phyloP scores from a whole-genome alignment of 2,113 vertebrate species.

The Eidolon helvum region DNA sequence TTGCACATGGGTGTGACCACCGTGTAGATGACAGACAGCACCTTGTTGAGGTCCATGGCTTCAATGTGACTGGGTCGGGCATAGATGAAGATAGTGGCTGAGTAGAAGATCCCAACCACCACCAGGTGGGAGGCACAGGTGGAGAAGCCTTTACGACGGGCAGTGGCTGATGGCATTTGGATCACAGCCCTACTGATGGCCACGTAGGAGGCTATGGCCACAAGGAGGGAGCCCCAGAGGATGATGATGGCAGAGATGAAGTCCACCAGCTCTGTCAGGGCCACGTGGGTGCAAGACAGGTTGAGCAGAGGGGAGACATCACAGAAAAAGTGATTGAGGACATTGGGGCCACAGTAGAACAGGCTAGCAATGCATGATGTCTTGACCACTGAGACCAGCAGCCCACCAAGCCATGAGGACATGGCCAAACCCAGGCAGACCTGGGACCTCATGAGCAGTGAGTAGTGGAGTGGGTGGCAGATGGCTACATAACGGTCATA shows the following conservation, averaged over 20 bases:
- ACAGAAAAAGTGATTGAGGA: conserved; percentile 75
- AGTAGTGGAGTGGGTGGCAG: conserved; percentile 59
- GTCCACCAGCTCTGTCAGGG: conserved; percentile 63
- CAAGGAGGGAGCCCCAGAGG: conserved; percentile 40
- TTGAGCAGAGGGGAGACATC: conserved; percentile 70
- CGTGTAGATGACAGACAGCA: conserved; percentile 62
- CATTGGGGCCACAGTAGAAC: conserved; percentile 67
- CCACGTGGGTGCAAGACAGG: conserved; percentile 64
- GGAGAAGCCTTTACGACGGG: conserved; percentile 69
- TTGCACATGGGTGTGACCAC: conserved; percentile 70
- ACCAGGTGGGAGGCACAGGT: conserved; percentile 76
- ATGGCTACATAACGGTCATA: conserved; percentile 64
- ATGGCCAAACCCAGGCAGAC: conserved; percentile 39
- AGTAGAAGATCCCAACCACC: conserved; percentile 75
- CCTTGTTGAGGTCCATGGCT: conserved; percentile 59
- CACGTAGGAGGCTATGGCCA: conserved; percentile 63
- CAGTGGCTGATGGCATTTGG: background rate
- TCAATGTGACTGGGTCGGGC: conserved; percentile 55
- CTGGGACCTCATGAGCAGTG: conserved; percentile 47
- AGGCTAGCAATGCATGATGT: conserved; percentile 50
- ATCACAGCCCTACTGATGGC: conserved; percentile 53
- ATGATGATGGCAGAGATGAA: conserved; percentile 63
- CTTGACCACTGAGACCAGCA: conserved; percentile 46
- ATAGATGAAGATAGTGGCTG: conserved; percentile 74
- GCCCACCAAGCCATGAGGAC: conserved; percentile 60